Evolutionary conservation across 2,113 vertebrate genomes (phyloP), one percentile per base, ranked within the genome.

Genomic region (Nothoprocta pentlandii): DNA sequence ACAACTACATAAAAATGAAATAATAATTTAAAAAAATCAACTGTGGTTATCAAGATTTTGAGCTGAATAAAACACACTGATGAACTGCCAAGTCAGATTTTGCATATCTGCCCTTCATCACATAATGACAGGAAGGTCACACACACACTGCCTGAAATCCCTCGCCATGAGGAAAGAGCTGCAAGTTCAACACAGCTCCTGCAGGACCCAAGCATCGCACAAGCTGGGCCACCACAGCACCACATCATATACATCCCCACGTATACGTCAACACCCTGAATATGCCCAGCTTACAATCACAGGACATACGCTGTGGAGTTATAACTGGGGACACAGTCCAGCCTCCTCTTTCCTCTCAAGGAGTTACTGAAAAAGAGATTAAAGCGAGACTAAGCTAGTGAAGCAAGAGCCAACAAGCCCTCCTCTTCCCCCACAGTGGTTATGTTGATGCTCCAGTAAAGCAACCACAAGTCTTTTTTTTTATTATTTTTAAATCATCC

Each of bases 301-400:
- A 67, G 51, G 63, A 90, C 87, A 54, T 12, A 66, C 15, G 8
- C 22, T 16, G 32, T 44, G 39, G 5, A 66, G 28, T 63, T n/a
- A 36, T 1, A 2, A 77, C 8, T 0, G 3, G 7, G 4, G 34
- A 4, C 44, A 41, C 54, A 14, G 46, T 22, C 13, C 10, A 36
- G 19, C 16, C 32, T 73, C 25, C 17, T 54, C 16, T 53, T 76
- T 56, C 39, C 44, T 51, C 32, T 62, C n/a, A 62, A 22, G 16
- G 44, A 22, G n/a, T 5, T 70, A 34, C 10, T 10, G 25, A 46
- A 47, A 36, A 36, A 36, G 10, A 26, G 51, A 14, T 32, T 47
- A 54, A 83, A 74, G 21, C 22, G 14, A 68, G 25, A 51, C 4
- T 1, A 26, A 51, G 7, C 10, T 6, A 59, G 28, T 28, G 34